Conservation (phyloP, 2,113 vertebrate species). For the Silurus asotus region DNA sequence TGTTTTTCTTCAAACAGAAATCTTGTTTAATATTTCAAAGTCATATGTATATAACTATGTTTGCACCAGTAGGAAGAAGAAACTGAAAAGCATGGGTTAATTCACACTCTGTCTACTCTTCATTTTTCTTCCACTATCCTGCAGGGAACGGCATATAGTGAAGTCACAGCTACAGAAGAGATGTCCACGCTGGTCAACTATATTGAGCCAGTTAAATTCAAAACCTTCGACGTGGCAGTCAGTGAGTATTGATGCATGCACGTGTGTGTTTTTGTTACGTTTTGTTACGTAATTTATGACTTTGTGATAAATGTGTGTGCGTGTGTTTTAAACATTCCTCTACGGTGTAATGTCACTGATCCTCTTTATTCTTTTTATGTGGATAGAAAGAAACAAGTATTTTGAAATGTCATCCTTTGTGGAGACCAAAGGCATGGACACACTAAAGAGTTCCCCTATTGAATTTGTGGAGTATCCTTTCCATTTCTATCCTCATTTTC, state of each 20-base stretch:
- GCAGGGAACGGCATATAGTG: conserved; percentile 88
- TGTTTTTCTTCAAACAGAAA: not conserved
- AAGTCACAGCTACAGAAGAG: conserved; percentile 88
- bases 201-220: conserved; percentile 89
- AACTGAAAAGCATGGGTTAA: not conserved
- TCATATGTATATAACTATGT: not conserved
- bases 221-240: conserved; percentile 79
- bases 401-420: conserved; percentile 93
- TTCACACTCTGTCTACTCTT: not conserved
- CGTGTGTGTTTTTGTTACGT: not conserved
- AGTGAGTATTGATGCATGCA: conserved; percentile 74
- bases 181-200: conserved; percentile 92
- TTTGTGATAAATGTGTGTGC: not conserved
- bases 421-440: conserved; percentile 90
- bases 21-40: not conserved
- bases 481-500: not conserved
- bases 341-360: not conserved
- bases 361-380: not conserved
- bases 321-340: not conserved
- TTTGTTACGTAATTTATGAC: no score
- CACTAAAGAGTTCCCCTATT: conserved; percentile 79
- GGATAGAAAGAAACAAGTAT: conserved; percentile 80
- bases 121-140: not conserved
- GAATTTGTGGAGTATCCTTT: conserved; percentile 91
- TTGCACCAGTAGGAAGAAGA: not conserved